These are phyloP conservation scores for Netelia fuscicornis DNA, from an alignment of 2,888 invertebrate species.

Conservation along the genomic window DNA sequence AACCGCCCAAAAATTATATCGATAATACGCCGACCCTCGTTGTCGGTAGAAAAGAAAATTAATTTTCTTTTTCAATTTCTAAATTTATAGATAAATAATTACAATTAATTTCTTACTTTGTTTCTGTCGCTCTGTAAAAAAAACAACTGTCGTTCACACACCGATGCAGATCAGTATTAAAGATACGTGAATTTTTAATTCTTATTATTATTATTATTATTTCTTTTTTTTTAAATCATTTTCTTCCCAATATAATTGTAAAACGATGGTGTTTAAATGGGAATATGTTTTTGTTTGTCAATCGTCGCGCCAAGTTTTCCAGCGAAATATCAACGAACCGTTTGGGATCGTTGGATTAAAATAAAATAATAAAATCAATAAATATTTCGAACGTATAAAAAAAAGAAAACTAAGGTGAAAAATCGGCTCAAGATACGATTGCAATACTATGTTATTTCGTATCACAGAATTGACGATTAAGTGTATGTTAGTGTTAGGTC, in stretches of 20 bases:
- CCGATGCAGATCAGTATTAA: constrained; percentile 66
- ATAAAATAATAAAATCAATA: background rate
- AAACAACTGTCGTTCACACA: background rate
- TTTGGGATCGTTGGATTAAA: constrained; percentile 13
- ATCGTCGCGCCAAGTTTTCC: constrained; percentile 61
- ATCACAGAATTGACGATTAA: constrained; percentile 36
- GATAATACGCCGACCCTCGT: background rate
- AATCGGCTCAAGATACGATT: constrained; percentile 51
- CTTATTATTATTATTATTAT: background rate
- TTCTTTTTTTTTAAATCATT: constrained; percentile 1
- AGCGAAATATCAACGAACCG: constrained; percentile 11
- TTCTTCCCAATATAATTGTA: constrained; percentile 18
- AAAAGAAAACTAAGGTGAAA: constrained; percentile 12
- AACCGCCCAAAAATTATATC: background rate
- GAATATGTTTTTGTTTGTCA: constrained; percentile 47
- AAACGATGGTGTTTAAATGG: constrained; percentile 2
- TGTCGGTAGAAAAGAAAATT: background rate
- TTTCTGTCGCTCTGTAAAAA: no score
- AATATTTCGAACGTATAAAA: background rate
- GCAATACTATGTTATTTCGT: constrained; percentile 54
- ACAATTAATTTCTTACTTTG: no score
- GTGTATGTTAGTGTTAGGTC: constrained; percentile 33
- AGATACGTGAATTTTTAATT: constrained; percentile 20
- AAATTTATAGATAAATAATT: constrained; percentile 43
- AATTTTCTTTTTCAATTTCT: constrained; percentile 35